Percentiles rank a stretch among this genome's conserved stretches.
These are phyloP conservation scores for Lordiphosa clarofinis DNA, from an alignment of 1,140 invertebrate species.

Conservation along the genomic window DNA sequence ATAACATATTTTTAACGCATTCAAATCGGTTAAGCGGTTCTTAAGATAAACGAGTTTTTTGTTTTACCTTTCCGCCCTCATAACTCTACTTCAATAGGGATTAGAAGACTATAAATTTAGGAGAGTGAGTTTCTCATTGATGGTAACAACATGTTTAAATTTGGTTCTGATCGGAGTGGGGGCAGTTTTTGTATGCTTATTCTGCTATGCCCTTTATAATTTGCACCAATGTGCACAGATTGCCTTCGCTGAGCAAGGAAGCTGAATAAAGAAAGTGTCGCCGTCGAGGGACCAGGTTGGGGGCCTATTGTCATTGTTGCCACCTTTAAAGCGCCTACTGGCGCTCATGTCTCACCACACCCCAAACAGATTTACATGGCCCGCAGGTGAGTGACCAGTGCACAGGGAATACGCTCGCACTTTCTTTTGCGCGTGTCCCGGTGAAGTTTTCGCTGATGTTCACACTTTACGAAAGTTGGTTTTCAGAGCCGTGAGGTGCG, in stretches of 20 bases:
- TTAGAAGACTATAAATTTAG: too few species aligned
- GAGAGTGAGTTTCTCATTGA: too few species aligned
- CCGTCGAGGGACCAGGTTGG: conserved; percentile 15
- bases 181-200: too few species aligned
- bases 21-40: too few species aligned
- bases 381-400: conserved; percentile 19
- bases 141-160: too few species aligned
- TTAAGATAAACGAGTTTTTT: too few species aligned
- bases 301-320: conserved; percentile 49
- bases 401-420: conserved; percentile 50
- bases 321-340: conserved; percentile 24
- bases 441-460: conserved; percentile 46
- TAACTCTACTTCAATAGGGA: too few species aligned
- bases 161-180: too few species aligned
- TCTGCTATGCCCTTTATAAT: too few species aligned
- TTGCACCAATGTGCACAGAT: neutral
- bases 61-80: too few species aligned
- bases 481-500: conserved; percentile 66
- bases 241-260: neutral
- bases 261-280: conserved; percentile 70
- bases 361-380: conserved; percentile 63
- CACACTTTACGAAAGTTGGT: conserved; percentile 77
- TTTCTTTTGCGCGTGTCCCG: conserved; percentile 72
- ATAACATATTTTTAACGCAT: too few species aligned
- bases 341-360: conserved; percentile 45